Evolutionary conservation across 2,888 invertebrate genomes (phyloP), one percentile per base, ranked within the genome.

Genomic region (Eledona agricola): DNA sequence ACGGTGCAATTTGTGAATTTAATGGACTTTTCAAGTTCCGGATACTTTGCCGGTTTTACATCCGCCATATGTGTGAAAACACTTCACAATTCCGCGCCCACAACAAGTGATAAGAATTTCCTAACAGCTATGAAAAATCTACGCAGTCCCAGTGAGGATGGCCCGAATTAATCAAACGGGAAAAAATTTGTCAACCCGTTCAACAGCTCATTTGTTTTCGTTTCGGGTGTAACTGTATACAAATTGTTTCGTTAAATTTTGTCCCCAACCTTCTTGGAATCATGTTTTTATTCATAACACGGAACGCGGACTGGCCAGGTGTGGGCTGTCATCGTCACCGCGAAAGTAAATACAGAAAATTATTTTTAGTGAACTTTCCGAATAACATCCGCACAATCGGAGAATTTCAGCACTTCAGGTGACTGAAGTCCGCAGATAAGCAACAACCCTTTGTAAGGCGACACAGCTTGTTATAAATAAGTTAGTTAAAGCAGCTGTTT

Each of bases 281-380:
- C 49, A 32, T 60, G 60, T 60, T 58, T 63, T 61, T 63, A 61
- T 61, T 61, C 58, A 63, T 58, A 63, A 63, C 59, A 61, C 38
- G 43, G 45, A 19, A 26, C 49, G 31, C 47, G 26, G 45, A 20
- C 12, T 20, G 28, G 38, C 57, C 59, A 61, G 61, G 63, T 61
- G 61, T 43, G 16, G 6, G 37, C 19, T 38, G 51, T 62, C 56
- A 46, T 38, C 47, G 50, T 22, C 20, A 46, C 12, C 45, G 51
- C 40, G 22, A 58, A 56, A 29, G 51, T 51, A 56, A 47, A 51
- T 28, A 51, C 4, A 20, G 17, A 13, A 38, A 32, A 45, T 51
- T 57, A 51, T 49, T 57, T 55, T 55, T 55, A 16, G 57, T 51
- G 54, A 42, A n/a, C n/a, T n/a, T n/a, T n/a, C n/a, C n/a, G n/a